Base-by-base conservation (phyloP, 2,113 vertebrate species). In the Progne subis region DNA sequence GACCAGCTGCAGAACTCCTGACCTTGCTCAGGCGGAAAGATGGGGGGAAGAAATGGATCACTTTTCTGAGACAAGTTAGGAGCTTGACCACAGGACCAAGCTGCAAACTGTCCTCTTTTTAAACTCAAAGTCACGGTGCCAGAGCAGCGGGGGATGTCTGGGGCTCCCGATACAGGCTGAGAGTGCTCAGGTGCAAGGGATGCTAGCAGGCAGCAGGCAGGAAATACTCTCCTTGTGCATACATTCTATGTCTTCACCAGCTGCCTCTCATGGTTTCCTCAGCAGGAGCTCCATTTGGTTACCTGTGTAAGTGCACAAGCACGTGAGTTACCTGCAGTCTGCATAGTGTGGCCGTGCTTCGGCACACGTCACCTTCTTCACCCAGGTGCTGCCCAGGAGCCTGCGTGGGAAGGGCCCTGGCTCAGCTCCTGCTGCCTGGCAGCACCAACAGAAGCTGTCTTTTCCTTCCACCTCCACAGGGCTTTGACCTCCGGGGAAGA, bases 311-410 rank as follows among this genome's bases (percentile, higher is more conserved):
- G 37, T 25, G 49, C 39, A 37, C 41, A 28, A 14, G 29, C 14
- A 12, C 0, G 2, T 2, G 49, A 14, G 14, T 32, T 53, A 11
- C 31, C 19, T 31, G 28, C 4, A 1, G 1, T 6, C 12, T 31
- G 52, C 18, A 1, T 4, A 15, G 25, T 0, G 18, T 10, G 37
- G 77, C 44, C 1, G 0, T 64, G 26, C n/a, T 8, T 9, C 0
- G 1, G 31, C 32, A 14, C 2, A 0, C 0, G 18, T 11, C 1
- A 0, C 19, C 9, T 9, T 6, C 19, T 20, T 31, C 26, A 56
- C 61, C n/a, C 37, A 18, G 39, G 11, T 16, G 41, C 28, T 21
- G 43, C 44, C 24, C 11, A 5, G 19, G 31, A 26, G 37, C 53
- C 10, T 0, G 2, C 8, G 37, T 0, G 0, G 24, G 25, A 8